Evolutionary conservation across 2,797 vertebrate genomes (phyloP).

Genomic region (Scomberomorus guttatus): DNA sequence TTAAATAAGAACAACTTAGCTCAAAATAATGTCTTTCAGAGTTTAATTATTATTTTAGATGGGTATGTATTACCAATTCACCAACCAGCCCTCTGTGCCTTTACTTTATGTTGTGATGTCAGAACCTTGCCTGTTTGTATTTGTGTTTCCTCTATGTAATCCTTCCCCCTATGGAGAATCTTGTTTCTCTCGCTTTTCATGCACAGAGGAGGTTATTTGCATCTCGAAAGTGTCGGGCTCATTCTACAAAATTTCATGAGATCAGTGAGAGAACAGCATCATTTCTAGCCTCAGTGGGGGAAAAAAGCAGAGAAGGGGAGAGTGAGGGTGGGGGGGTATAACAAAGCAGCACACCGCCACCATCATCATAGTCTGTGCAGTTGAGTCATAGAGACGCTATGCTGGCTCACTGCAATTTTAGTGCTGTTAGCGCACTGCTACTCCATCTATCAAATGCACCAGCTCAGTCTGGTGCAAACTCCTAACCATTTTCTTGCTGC

Average conservation of each 20-base stretch:
- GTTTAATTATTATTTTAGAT: no score
- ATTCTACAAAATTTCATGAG: constrained; percentile 32
- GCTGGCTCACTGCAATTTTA: constrained; percentile 60
- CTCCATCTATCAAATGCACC: constrained; percentile 70
- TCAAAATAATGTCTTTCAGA: not conserved
- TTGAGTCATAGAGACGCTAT: constrained; percentile 25
- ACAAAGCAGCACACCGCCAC: constrained; percentile 26
- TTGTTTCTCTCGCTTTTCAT: constrained; percentile 2
- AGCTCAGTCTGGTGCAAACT: constrained; percentile 47
- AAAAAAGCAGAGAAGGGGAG: not conserved
- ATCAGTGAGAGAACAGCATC: constrained; percentile 30
- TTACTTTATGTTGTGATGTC: not conserved
- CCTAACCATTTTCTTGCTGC: not conserved
- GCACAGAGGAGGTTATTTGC: constrained; percentile 20
- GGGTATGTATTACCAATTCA: not conserved
- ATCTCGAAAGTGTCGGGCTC: constrained; percentile 16
- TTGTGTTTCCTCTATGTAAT: constrained; percentile 7
- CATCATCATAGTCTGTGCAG: constrained; percentile 43
- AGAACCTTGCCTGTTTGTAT: not conserved
- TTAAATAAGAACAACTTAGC: not conserved
- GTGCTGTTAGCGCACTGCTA: constrained; percentile 67
- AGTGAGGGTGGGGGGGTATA: not conserved
- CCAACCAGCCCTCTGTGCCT: not conserved
- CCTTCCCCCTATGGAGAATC: constrained; percentile 3
- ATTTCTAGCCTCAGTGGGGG: constrained; percentile 27